Base-by-base conservation (phyloP, 2,797 vertebrate species). In the Coregonus ussuriensis region DNA sequence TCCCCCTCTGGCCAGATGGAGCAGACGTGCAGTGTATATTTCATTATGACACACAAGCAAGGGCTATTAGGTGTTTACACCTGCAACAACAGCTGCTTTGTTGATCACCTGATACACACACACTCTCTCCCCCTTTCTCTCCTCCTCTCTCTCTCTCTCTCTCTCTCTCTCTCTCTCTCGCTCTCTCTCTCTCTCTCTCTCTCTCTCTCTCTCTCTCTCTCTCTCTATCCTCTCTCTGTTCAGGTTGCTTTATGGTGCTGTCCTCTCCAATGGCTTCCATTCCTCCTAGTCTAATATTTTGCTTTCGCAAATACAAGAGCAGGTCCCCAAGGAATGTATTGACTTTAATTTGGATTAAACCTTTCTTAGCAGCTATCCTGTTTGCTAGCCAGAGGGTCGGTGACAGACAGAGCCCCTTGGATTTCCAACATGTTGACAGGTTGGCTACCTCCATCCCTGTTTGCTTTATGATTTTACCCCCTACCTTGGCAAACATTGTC, bases 51-150 rank as follows among this genome's bases (percentile, higher is more conserved):
- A 25, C 59, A 63, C 3, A 63, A 63, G 59, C 59, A 63, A 29
- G 9, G 59, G 59, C 21, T 25, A 63, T 63, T 63, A 25, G 21
- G 11, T 63, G 59, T 63, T 63, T 63, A 21, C 59, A 63, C 59
- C 59, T 25, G 59, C 59, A 63, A 63, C 59, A 63, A 63, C 59
- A 63, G 59, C 59, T 63, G 59, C 59, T 4, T 63, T 25, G 21
- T 63, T 63, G 59, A 63, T 63, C 59, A 63, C 25, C 59, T 25
- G 59, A 63, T 25, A 63, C 21, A 63, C 21, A 63, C 59, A 63
- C 21, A 25, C 59, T 11, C 59, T 9, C 21, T 3, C 59, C 2
- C 53, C 3, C 56, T n/a, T 6, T 18, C 56, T n/a, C 18, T 6
- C 16, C n/a, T 59, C 6, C 6, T 5, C 56, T 21, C 6, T n/a